These are phyloP conservation scores for Saguinus oedipus DNA, from an alignment of 2,797 vertebrate species.

Conservation along the genomic window DNA sequence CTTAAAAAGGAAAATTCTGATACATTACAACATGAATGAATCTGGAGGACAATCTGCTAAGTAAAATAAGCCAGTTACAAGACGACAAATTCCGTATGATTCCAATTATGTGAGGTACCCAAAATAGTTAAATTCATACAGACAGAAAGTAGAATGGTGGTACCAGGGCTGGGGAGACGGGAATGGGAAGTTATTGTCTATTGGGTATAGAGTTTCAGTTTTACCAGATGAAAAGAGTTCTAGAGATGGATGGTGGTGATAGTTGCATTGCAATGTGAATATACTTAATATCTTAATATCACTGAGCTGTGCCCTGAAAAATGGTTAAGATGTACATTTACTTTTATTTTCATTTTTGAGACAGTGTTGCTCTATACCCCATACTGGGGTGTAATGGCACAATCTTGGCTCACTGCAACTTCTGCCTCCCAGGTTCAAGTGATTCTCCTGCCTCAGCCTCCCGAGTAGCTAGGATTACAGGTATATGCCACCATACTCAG, in stretches of 20 bases:
- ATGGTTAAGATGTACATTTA: not conserved
- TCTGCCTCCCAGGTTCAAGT: not conserved
- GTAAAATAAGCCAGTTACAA: not conserved
- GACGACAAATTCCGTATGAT: not conserved
- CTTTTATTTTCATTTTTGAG: not conserved
- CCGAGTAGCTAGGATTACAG: not conserved
- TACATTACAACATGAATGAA: not conserved
- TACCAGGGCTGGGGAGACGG: too few relatives aligned
- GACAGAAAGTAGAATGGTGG: not conserved
- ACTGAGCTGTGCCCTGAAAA: not conserved
- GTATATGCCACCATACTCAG: not conserved
- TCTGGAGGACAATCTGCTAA: not conserved
- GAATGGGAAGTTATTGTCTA: too few relatives aligned
- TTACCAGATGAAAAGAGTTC: not conserved
- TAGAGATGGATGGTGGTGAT: not conserved
- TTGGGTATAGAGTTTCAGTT: not conserved
- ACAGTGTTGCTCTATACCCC: not conserved
- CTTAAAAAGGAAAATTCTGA: not conserved
- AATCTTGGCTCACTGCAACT: not conserved
- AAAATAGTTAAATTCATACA: not conserved
- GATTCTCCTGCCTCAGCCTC: not conserved
- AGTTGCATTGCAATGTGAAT: not conserved
- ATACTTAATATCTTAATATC: not conserved
- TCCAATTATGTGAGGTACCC: not conserved
- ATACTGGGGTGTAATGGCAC: not conserved